These are phyloP conservation scores for Rhinichthys klamathensis DNA, from an alignment of 2,113 vertebrate genomes.

Conservation along the genomic window DNA sequence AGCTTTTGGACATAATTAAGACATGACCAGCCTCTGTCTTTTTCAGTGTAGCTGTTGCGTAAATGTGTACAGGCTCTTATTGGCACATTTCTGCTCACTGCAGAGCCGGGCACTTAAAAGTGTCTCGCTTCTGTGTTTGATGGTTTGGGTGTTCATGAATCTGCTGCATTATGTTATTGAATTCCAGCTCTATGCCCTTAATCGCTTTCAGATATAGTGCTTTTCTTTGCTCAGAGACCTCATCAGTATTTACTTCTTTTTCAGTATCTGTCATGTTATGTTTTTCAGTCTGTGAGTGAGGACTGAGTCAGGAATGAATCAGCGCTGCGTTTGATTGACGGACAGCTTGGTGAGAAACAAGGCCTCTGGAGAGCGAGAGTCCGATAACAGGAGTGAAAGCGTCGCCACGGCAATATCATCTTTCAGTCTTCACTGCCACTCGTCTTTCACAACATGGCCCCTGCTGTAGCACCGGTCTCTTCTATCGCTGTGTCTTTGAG, in stretches of 20 bases:
- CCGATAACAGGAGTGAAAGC: slow-evolving; percentile 71
- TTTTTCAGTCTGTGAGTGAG: slow-evolving; percentile 33
- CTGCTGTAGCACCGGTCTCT: slow-evolving; percentile 45
- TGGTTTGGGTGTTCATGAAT: slow-evolving; percentile 1
- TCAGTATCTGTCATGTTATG: slow-evolving; percentile 16
- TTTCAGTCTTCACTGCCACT: slow-evolving; percentile 74
- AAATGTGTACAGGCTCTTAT: neutral
- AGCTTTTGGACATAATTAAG: neutral
- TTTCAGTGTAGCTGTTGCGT: neutral
- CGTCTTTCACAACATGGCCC: slow-evolving; percentile 69
- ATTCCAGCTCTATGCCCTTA: neutral
- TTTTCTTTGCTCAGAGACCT: neutral
- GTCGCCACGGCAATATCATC: slow-evolving; percentile 68
- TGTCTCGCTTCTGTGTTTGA: neutral
- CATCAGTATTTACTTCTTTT: slow-evolving; percentile 14
- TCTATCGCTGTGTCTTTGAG: slow-evolving; percentile 54
- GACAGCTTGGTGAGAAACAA: slow-evolving; percentile 66
- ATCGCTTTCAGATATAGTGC: neutral
- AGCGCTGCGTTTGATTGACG: slow-evolving; percentile 48
- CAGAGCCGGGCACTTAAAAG: neutral
- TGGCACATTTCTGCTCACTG: neutral
- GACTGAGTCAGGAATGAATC: slow-evolving; percentile 38
- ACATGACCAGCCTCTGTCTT: neutral
- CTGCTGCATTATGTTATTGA: neutral
- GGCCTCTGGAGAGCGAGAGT: slow-evolving; percentile 62